phyloP scores from a whole-genome alignment of 2,113 vertebrate species.

The Columba janthina region DNA sequence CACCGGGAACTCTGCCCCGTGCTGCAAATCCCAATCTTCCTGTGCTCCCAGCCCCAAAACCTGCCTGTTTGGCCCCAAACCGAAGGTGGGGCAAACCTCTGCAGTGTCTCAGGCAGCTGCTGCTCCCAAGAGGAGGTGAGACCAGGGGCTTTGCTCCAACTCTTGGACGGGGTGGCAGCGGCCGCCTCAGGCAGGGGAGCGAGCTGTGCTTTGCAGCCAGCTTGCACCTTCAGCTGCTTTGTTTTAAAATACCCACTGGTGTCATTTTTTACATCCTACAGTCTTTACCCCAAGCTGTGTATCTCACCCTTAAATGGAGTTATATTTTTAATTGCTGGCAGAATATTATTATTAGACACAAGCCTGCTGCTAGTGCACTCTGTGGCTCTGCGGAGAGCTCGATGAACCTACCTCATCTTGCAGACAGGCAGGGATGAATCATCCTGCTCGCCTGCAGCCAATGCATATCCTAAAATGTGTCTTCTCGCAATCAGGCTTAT shows the following conservation, averaged over 20 bases:
- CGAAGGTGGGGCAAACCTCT: neutral
- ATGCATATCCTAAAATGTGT: neutral
- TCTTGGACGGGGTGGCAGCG: neutral
- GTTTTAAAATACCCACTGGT: conserved; percentile 61
- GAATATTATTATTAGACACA: conserved; percentile 16
- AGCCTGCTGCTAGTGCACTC: neutral
- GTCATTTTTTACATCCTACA: conserved; percentile 60
- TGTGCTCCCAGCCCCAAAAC: neutral
- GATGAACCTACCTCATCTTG: neutral
- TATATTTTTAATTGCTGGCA: conserved; percentile 57
- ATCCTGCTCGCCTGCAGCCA: neutral
- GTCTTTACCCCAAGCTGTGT: conserved; percentile 43
- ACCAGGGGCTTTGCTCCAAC: neutral
- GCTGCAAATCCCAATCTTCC: neutral
- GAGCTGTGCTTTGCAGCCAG: neutral
- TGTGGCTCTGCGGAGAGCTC: conserved; percentile 5
- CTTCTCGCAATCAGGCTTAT: neutral
- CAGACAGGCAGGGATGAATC: conserved; percentile 28
- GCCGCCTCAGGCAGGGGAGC: rapidly evolving
- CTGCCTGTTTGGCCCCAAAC: neutral
- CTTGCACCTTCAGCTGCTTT: conserved; percentile 48
- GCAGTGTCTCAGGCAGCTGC: neutral
- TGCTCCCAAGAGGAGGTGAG: neutral
- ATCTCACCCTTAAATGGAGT: conserved; percentile 59
- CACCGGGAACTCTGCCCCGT: rapidly evolving